Conservation (phyloP, 2,797 vertebrate genomes). For the Hydrophis major region DNA sequence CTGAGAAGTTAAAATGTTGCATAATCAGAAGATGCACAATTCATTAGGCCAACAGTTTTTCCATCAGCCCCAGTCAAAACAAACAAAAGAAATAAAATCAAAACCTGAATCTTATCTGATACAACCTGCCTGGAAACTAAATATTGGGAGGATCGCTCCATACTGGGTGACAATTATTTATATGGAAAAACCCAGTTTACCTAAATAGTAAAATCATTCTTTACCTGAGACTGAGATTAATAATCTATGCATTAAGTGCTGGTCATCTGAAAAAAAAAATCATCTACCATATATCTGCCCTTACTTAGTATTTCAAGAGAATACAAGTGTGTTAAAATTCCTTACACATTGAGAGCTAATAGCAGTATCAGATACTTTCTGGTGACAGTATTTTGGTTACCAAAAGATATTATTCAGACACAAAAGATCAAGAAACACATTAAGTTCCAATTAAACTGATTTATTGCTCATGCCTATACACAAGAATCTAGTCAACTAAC, state of each 20-base stretch:
- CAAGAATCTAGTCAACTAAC: neutral
- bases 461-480: neutral
- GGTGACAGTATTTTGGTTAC: neutral
- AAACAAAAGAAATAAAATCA: neutral
- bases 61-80: neutral
- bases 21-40: neutral
- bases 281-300: neutral
- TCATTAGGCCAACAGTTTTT: slow-evolving; percentile 8
- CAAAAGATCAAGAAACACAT: neutral
- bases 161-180: neutral
- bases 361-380: neutral
- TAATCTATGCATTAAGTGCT: neutral
- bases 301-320: neutral
- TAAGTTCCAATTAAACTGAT: neutral
- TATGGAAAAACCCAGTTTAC: neutral
- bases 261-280: neutral
- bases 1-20: neutral
- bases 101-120: neutral
- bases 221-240: neutral
- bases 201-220: neutral
- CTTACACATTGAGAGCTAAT: neutral
- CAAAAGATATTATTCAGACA: neutral
- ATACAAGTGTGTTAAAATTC: neutral
- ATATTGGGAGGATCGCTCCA: neutral
- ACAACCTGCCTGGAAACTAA: neutral